Base-by-base conservation (phyloP, 1,140 invertebrate genomes). In the Drosophila cardini region DNA sequence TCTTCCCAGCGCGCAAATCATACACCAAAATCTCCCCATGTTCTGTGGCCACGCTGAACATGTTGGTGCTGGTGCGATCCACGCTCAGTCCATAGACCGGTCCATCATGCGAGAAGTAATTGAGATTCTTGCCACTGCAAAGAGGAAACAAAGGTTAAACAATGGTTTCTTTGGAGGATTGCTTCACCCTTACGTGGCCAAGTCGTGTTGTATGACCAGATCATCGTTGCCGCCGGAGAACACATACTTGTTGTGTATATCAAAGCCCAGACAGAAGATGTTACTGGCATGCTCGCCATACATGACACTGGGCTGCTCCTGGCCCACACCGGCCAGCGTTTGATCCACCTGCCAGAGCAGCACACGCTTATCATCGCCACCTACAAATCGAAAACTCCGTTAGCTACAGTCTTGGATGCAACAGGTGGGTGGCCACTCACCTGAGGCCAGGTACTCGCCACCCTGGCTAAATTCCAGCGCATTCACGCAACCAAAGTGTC, bases 161-260 rank as follows among this genome's bases (percentile, higher is more conserved):
- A 10, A 30, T 10, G 38, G 15, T 16, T 4, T 21, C 2, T 64
- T 46, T 11, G 30, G 15, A 36, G 21, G 21, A 32, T n/a, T n/a
- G 6, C 11, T 48, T 7, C 4, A 72, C 81, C 94, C n/a, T n/a
- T 94, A 97, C 96, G 95, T 97, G 90, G 91, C 82, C 56, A 96
- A 92, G 93, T 98, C 96, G 92, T 98, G 97, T n/a, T 97, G 94
- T 63, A 97, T 96, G 43, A 98, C 97, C 93, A 97, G 95, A 91
- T 98, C 97, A 94, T 99, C 98, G 93, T 98, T 98, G 53, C 97
- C 98, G 64, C 97, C 98, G 34, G 98, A 99, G 92, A 97, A 97
- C 78, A 98, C 95, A 91, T 95, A 96, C 21, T 94, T 94, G 89
- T 97, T 97, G 42, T 94, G 93, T 72, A 93, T 95, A 78, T 98